Evolutionary conservation across 2,797 vertebrate genomes (phyloP), one percentile per base, ranked within the genome.

Genomic region (Arnoldichthys spilopterus): DNA sequence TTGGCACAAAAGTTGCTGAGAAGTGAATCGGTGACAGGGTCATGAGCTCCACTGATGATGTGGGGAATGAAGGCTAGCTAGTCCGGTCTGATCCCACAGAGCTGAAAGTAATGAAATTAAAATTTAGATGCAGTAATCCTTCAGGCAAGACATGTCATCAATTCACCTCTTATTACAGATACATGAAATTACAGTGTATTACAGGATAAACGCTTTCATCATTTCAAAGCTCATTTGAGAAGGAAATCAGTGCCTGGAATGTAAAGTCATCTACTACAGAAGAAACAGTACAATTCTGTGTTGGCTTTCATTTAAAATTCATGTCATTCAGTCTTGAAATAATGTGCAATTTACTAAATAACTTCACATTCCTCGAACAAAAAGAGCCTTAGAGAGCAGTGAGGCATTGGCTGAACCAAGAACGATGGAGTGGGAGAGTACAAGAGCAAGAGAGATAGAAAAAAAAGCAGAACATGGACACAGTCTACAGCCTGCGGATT

Each of bases 401-500:
- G 68, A 83, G 59, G 20, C 32, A 37, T 15, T 45, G 45, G 70
- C 56, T 49, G 43, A 62, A 45, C 62, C 47, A 34, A 24, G 54
- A 24, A 28, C 4, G 16, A 20, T n/a, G 63, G n/a, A 63, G 28
- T 2, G 26, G 56, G 24, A 51, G 63, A 34, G 45, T 37, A 16
- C 1, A 22, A 64, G 47, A 74, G 32, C 22, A 22, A 18, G 15
- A n/a, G 9, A 74, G 30, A 28, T 53, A 30, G n/a, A 64, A 26
- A 56, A 69, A 49, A 40, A 62, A 12, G 28, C 20, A 34, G 15
- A 71, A 34, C 43, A 76, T 7, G 18, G 4, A 64, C 26, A 58
- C 49, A 40, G 30, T 77, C 85, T 87, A 81, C 73, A 82, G 43
- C 83, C 86, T 84, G 85, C n/a, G 79, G 74, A 87, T 79, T 81